These are phyloP conservation scores for Drosophila murphyi DNA, from an alignment of 1,140 invertebrate genomes.

Conservation along the genomic window DNA sequence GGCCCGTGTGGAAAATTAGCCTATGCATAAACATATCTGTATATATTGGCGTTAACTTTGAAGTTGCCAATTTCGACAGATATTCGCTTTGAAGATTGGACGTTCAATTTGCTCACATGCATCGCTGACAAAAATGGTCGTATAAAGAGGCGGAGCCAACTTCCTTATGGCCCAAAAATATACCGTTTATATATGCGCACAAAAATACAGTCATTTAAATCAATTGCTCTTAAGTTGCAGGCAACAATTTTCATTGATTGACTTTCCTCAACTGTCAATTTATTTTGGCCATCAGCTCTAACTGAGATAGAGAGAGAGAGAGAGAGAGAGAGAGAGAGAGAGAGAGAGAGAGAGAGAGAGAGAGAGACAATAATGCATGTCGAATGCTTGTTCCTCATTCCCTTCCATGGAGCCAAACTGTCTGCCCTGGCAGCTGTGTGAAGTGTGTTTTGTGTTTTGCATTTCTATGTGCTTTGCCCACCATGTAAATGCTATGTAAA, in stretches of 20 bases:
- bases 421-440: conserved; percentile 51
- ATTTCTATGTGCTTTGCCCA: conserved; percentile 49
- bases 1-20: conserved; percentile 55
- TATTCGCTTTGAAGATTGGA: conserved; percentile 57
- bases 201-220: conserved; percentile 36
- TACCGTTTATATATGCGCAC: background rate
- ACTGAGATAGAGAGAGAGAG: background rate
- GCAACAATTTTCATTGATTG: conserved; percentile 60
- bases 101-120: conserved; percentile 33
- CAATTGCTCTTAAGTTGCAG: conserved; percentile 32
- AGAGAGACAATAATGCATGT: conserved; percentile 44
- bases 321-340: conserved; percentile 9
- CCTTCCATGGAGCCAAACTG: conserved; percentile 43
- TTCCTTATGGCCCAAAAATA: conserved; percentile 29
- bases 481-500: conserved; percentile 65
- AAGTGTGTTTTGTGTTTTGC: conserved; percentile 33
- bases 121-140: conserved; percentile 15
- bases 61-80: conserved; percentile 59
- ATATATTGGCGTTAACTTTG: conserved; percentile 42
- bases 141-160: conserved; percentile 7
- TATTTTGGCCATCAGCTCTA: conserved; percentile 23
- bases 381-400: conserved; percentile 18
- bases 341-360: conserved; percentile 5
- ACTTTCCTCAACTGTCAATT: conserved; percentile 43
- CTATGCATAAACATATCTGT: conserved; percentile 43